phyloP scores from a whole-genome alignment of 1,140 invertebrate species.

The Augochlora pura region DNA sequence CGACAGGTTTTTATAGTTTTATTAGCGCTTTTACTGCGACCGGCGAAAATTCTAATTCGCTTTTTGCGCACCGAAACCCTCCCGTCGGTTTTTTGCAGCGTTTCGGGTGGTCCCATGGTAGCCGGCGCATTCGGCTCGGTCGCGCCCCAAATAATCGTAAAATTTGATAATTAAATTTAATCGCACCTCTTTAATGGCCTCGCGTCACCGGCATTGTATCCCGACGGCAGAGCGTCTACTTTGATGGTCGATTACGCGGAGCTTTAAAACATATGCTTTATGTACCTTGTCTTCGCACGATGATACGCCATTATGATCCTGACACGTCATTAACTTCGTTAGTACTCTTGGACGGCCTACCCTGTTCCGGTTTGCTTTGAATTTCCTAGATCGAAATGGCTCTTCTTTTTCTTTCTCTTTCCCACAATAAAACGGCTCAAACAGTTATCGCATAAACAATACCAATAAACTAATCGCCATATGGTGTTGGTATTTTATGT shows the following conservation, averaged over 20 bases:
- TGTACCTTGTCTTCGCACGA: slow-evolving; percentile 68
- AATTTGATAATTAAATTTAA: slow-evolving; percentile 80
- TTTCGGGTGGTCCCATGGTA: background rate
- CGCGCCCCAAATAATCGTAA: slow-evolving; percentile 76
- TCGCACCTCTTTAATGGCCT: slow-evolving; percentile 74
- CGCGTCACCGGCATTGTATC: slow-evolving; percentile 67
- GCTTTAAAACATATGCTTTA: slow-evolving; percentile 77
- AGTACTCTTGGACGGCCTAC: slow-evolving; percentile 62
- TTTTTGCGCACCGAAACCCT: slow-evolving; percentile 42
- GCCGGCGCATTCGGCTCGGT: slow-evolving; percentile 13
- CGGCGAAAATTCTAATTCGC: slow-evolving; percentile 57
- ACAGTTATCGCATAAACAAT: background rate
- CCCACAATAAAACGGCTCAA: background rate
- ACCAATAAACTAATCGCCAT: too few species aligned
- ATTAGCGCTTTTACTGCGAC: slow-evolving; percentile 44
- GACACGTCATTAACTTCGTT: slow-evolving; percentile 78
- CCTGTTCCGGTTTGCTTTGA: slow-evolving; percentile 43
- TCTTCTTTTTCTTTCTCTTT: slow-evolving; percentile 15
- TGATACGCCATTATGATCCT: slow-evolving; percentile 76
- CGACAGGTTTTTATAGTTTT: slow-evolving; percentile 64
- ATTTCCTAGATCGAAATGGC: slow-evolving; percentile 45
- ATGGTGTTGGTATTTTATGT: too few species aligned
- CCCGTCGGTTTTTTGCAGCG: slow-evolving; percentile 27
- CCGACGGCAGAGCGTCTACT: slow-evolving; percentile 67
- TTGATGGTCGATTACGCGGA: slow-evolving; percentile 77